Evolutionary conservation across 2,113 vertebrate species (phyloP), one percentile per base, ranked within the genome.

Genomic region (Pedetes capensis): DNA sequence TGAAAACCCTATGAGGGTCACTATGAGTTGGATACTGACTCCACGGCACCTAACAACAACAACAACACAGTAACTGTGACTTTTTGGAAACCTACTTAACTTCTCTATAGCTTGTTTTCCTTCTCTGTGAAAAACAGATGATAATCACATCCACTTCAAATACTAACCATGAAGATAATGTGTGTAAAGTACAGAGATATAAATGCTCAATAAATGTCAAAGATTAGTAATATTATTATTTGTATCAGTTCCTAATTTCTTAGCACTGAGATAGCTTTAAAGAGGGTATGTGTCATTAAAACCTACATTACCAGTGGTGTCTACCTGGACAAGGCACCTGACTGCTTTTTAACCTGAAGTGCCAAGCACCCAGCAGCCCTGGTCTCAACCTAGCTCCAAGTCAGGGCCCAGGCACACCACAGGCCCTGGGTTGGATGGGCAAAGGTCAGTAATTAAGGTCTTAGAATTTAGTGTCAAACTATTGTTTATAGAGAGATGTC

Each of bases 211-310:
- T 78, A 89, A 91, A 80, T 81, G 4, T 44, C 55, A 69, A 13
- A 47, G 6, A 59, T 68, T 42, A 34, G 13, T 49, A n/a, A 8
- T 69, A 42, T 34, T 23, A n/a, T 51, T 68, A 39, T 59, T 88
- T 68, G 51, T 42, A n/a, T 89, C 87, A 69, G 29, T 72, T 91
- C 14, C 91, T 53, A 94, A 47, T 79, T 72, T 63, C 47, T 68
- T 64, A 74, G 29, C 44, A 32, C 27, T 39, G 32, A 44, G 76
- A 63, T 20, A 29, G 42, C 11, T 94, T 95, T 81, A 57, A 84
- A 89, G 42, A 5, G 20, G 27, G 44, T 39, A 22, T 8, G 1
- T 57, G 13, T 37, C 75, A 37, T 89, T 71, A 53, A 87, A 93
- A 76, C 20, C 1, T n/a, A 2, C 2, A 25, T 76, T 14, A 42